phyloP scores from a whole-genome alignment of 2,888 invertebrate species.

The Rhagophthalmus giganteus region DNA sequence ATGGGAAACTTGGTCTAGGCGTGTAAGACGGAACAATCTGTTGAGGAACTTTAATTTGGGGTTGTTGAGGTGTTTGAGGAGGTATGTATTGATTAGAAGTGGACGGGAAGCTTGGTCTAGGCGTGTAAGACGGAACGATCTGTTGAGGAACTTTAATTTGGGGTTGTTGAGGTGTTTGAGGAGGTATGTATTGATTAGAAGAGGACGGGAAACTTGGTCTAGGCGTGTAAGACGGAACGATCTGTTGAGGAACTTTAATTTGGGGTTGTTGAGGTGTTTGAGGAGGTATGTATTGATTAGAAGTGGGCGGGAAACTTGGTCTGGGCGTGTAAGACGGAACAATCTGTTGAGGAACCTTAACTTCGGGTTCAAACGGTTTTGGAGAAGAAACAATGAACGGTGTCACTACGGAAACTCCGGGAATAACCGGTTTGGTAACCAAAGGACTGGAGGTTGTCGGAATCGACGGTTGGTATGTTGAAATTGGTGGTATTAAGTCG shows the following conservation, averaged over 20 bases:
- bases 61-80: too few species aligned
- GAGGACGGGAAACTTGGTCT: too few species aligned
- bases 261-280: constrained; percentile 14
- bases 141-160: not conserved
- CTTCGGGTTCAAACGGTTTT: constrained; percentile 23
- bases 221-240: constrained; percentile 5
- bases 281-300: constrained; percentile 7
- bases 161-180: constrained; percentile 7
- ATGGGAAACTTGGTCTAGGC: not conserved
- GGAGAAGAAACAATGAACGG: constrained; percentile 19
- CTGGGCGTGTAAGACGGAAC: constrained; percentile 1
- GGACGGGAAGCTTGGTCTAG: not conserved
- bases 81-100: constrained; percentile 10
- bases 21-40: too few species aligned
- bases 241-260: not conserved
- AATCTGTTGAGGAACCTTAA: not conserved
- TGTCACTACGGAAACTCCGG: constrained; percentile 5
- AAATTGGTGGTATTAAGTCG: constrained; percentile 13
- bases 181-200: constrained; percentile 8
- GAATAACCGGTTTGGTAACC: constrained; percentile 15
- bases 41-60: too few species aligned
- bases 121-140: constrained; percentile 2
- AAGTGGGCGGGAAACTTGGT: too few species aligned
- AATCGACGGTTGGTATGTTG: constrained; percentile 22
- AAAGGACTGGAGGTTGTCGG: constrained; percentile 22